A percentile compares a stretch with the other conserved stretches of the same genome.
Conservation (phyloP, 2,797 vertebrate species). For the Scyliorhinus canicula region DNA sequence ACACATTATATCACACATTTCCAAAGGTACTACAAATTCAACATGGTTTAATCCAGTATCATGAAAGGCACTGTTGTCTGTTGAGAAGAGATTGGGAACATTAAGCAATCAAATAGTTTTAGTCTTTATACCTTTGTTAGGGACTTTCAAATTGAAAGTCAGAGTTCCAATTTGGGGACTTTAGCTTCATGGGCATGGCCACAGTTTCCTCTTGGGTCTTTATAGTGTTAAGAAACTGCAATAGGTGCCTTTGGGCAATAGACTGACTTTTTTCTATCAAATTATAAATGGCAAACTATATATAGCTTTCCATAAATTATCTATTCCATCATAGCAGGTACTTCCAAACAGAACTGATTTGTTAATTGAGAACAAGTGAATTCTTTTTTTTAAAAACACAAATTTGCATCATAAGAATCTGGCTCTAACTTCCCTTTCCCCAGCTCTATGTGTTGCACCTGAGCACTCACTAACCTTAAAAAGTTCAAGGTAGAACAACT, state of each 20-base stretch:
- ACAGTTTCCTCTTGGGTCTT: background rate
- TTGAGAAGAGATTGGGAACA: background rate
- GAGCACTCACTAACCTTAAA: background rate
- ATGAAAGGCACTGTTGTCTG: constrained; percentile 13
- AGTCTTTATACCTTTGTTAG: background rate
- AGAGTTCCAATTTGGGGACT: background rate
- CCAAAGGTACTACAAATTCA: background rate
- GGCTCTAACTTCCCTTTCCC: background rate
- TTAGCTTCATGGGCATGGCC: background rate
- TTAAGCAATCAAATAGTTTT: background rate
- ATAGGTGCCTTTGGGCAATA: background rate
- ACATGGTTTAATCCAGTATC: background rate
- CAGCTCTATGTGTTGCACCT: background rate
- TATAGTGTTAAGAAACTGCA: background rate
- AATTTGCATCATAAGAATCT: too few species aligned
- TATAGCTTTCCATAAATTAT: background rate
- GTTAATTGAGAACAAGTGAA: background rate
- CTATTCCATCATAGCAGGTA: background rate
- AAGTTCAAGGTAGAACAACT: background rate
- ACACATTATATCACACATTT: background rate
- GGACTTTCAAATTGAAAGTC: background rate
- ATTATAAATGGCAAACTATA: constrained; percentile 15
- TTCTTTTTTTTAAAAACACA: background rate
- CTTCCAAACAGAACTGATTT: background rate
- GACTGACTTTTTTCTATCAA: background rate